A percentile compares a stretch with the other conserved stretches of the same genome.
phyloP scores from a whole-genome alignment of 2,888 invertebrate genomes.

The Leistus spinibarbis region DNA sequence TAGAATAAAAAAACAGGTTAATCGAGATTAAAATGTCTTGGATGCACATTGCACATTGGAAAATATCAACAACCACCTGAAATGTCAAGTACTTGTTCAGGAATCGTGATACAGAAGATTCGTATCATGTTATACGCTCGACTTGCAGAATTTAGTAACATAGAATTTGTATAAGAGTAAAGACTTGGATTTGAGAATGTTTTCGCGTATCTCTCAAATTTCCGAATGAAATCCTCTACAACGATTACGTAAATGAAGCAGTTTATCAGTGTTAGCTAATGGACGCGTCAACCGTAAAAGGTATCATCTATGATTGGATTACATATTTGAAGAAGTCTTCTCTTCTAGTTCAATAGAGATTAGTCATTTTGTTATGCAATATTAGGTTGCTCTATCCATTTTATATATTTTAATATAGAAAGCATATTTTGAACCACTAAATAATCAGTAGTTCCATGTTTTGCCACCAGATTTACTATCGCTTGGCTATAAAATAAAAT shows the following conservation, averaged over 20 bases:
- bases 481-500: too few relatives aligned
- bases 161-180: not conserved
- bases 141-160: not conserved
- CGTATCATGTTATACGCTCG: not conserved
- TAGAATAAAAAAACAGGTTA: conserved; percentile 6
- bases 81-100: not conserved
- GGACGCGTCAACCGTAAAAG: not conserved
- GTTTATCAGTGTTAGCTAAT: not conserved
- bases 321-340: too few relatives aligned
- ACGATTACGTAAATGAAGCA: not conserved
- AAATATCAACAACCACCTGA: not conserved
- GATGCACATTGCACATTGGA: not conserved
- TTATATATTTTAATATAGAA: too few relatives aligned
- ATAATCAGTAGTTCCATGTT: too few relatives aligned
- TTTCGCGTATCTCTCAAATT: not conserved
- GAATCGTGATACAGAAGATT: not conserved
- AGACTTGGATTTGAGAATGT: not conserved
- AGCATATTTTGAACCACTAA: too few relatives aligned
- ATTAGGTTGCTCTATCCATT: too few relatives aligned
- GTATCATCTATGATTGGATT: not conserved
- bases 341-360: too few relatives aligned
- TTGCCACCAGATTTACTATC: too few relatives aligned
- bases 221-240: not conserved
- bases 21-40: not conserved
- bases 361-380: too few relatives aligned